Percentiles rank a stretch among this genome's conserved stretches.
Evolutionary conservation across 2,113 vertebrate species (phyloP).

Genomic region (Odobenus rosmarus): DNA sequence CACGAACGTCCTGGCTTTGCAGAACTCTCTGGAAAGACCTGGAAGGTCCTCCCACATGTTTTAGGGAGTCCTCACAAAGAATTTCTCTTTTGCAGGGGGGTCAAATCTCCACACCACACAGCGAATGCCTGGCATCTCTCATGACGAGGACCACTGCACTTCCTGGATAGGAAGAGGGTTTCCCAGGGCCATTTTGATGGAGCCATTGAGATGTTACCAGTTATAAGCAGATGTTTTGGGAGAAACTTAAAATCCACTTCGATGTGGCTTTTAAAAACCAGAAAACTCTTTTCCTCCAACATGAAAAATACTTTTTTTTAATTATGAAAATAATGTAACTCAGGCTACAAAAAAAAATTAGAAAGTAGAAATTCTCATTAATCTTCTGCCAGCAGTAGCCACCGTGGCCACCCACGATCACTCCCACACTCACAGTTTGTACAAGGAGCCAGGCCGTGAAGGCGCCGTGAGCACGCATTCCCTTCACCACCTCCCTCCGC

Average conservation of each 20-base stretch:
- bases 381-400: not conserved
- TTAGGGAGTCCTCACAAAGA: not conserved
- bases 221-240: not conserved
- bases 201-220: not conserved
- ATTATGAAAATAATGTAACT: not conserved
- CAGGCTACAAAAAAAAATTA: not conserved
- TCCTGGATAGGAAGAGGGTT: not conserved
- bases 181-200: not conserved
- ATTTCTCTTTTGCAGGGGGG: fast-evolving
- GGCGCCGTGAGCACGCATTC: fast-evolving
- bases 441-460: fast-evolving
- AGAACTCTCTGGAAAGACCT: too few species aligned
- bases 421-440: fast-evolving
- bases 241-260: not conserved
- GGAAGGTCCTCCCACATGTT: not conserved
- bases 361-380: not conserved
- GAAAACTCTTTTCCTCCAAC: not conserved
- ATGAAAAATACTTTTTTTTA: not conserved
- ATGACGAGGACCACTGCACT: too few species aligned
- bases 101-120: not conserved
- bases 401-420: not conserved
- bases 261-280: not conserved
- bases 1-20: not conserved
- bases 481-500: not conserved
- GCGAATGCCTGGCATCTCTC: not conserved